Conservation (phyloP, 2,797 vertebrate genomes). For the Chromis chromis region DNA sequence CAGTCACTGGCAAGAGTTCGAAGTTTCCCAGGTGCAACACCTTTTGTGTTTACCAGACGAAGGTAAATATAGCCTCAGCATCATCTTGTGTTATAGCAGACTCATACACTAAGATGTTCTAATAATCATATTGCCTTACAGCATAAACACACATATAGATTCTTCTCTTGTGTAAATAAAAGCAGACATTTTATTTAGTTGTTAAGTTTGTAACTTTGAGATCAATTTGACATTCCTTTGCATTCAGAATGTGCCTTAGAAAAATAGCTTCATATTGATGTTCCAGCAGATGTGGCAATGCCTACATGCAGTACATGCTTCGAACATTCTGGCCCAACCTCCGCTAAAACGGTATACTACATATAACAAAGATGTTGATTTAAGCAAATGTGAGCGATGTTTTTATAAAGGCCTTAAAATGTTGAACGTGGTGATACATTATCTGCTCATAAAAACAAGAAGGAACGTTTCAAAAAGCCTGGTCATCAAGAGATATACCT, state of each 20-base stretch:
- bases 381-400: background rate
- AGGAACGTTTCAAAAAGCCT: background rate
- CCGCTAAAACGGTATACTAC: background rate
- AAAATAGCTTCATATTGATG: background rate
- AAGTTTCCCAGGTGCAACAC: constrained; percentile 86
- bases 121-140: no score
- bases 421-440: background rate
- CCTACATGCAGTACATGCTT: background rate
- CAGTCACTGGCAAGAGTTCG: constrained; percentile 88
- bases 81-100: background rate
- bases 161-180: background rate
- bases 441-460: background rate
- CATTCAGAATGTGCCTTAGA: background rate
- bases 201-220: background rate
- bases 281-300: background rate
- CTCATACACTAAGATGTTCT: background rate
- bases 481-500: background rate
- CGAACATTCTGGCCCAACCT: background rate
- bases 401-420: background rate
- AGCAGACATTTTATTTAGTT: background rate
- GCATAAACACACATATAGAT: no score
- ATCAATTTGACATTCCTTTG: background rate
- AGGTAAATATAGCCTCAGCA: constrained; percentile 83
- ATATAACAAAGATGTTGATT: background rate
- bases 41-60: constrained; percentile 93